These are phyloP conservation scores for Miopithecus talapoin DNA, from an alignment of 2,797 vertebrate species.

Conservation along the genomic window DNA sequence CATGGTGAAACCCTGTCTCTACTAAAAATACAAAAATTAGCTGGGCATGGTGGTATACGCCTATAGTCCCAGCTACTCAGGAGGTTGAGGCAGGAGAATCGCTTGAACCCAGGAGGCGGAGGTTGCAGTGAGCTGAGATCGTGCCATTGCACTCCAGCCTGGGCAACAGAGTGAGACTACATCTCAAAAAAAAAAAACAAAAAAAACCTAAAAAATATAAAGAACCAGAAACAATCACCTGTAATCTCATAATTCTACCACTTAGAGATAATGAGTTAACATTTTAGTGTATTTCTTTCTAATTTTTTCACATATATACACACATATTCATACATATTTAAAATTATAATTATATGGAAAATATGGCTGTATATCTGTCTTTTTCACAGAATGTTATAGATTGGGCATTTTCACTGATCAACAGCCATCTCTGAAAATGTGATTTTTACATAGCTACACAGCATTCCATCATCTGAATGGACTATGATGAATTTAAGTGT, in stretches of 20 bases:
- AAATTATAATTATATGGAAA: neutral
- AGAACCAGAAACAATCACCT: neutral
- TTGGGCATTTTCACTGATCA: neutral
- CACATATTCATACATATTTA: neutral
- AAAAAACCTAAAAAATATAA: neutral
- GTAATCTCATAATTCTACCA: neutral
- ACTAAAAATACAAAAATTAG: too few species aligned
- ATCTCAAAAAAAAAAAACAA: too few species aligned
- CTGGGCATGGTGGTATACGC: too few species aligned
- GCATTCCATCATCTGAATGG: neutral
- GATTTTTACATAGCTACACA: neutral
- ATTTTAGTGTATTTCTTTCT: neutral
- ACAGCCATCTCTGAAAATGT: neutral
- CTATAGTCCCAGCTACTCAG: too few species aligned
- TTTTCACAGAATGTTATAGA: neutral
- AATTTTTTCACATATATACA: neutral
- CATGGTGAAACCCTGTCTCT: too few species aligned
- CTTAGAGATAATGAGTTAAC: neutral
- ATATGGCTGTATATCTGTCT: neutral
- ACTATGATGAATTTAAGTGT: neutral
- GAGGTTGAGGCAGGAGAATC: too few species aligned
- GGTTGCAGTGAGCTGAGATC: too few species aligned
- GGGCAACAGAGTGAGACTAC: too few species aligned
- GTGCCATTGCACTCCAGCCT: too few species aligned
- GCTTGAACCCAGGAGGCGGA: too few species aligned